phyloP scores from a whole-genome alignment of 2,888 invertebrate genomes.

The Branchellion lobata region DNA sequence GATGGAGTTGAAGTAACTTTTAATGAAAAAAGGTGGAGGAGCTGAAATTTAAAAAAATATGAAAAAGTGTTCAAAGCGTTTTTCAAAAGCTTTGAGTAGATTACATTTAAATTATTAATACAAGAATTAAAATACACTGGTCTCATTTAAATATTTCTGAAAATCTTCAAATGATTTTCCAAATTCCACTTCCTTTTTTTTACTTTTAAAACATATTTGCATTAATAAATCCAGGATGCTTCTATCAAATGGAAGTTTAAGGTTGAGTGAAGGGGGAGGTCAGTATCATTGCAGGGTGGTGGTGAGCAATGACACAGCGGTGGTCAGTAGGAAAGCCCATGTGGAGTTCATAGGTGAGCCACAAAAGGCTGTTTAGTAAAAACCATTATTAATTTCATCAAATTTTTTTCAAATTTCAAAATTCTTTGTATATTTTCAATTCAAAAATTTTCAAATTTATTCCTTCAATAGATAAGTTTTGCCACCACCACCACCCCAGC shows the following conservation, averaged over 20 bases:
- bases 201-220: no score
- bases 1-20: not conserved
- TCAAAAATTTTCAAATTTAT: no score
- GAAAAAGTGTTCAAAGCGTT: not conserved
- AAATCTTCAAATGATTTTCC: no score
- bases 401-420: no score
- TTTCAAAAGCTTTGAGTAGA: not conserved
- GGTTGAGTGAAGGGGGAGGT: not conserved
- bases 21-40: not conserved
- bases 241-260: not conserved
- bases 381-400: not conserved
- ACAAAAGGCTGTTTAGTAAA: not conserved
- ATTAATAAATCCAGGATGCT: not conserved
- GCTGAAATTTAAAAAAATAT: no score
- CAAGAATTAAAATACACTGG: not conserved
- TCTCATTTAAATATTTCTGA: no score
- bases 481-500: not conserved
- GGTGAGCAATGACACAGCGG: not conserved
- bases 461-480: not conserved
- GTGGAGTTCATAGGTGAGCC: not conserved
- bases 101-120: slow-evolving; percentile 7
- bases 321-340: not conserved
- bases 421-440: no score
- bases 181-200: no score
- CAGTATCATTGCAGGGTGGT: not conserved